phyloP scores from a whole-genome alignment of 2,797 vertebrate genomes.

The Lagodon rhomboides region DNA sequence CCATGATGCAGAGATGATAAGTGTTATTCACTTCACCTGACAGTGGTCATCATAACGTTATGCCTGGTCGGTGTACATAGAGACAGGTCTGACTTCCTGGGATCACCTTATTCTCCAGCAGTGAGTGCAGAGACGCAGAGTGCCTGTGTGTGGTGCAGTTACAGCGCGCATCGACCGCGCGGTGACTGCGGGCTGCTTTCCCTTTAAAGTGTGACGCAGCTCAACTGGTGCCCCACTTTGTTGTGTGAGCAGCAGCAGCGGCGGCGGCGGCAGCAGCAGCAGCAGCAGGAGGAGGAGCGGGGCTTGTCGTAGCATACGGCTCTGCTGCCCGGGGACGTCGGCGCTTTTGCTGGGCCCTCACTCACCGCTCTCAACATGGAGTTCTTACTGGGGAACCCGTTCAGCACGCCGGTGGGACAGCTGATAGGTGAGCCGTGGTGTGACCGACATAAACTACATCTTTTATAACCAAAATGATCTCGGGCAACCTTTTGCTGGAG shows the following conservation, averaged over 20 bases:
- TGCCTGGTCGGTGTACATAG: too few species aligned
- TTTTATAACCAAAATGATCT: neutral
- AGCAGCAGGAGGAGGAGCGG: neutral
- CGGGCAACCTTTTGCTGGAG: neutral
- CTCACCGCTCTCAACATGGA: constrained; percentile 78
- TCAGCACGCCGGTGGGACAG: constrained; percentile 84
- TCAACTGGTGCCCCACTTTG: constrained; percentile 56
- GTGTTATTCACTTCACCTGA: too few species aligned
- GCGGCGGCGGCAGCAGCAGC: constrained; percentile 29
- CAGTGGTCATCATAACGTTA: too few species aligned
- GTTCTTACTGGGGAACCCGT: constrained; percentile 86
- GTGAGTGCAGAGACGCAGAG: neutral
- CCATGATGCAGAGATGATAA: too few species aligned
- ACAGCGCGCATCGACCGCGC: neutral
- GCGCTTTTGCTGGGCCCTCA: constrained; percentile 40
- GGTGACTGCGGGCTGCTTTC: constrained; percentile 42
- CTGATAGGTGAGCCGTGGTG: constrained; percentile 80
- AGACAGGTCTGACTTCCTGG: neutral
- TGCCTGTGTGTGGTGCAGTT: constrained; percentile 32
- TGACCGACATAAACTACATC: neutral
- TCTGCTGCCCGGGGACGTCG: constrained; percentile 50
- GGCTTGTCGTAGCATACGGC: too few species aligned
- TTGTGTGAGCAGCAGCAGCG: constrained; percentile 35
- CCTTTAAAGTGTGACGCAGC: constrained; percentile 86
- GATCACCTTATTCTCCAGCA: neutral